A percentile compares a stretch with the other conserved stretches of the same genome.
Evolutionary conservation across 2,888 invertebrate genomes (phyloP).

Genomic region (Colletes collaris): DNA sequence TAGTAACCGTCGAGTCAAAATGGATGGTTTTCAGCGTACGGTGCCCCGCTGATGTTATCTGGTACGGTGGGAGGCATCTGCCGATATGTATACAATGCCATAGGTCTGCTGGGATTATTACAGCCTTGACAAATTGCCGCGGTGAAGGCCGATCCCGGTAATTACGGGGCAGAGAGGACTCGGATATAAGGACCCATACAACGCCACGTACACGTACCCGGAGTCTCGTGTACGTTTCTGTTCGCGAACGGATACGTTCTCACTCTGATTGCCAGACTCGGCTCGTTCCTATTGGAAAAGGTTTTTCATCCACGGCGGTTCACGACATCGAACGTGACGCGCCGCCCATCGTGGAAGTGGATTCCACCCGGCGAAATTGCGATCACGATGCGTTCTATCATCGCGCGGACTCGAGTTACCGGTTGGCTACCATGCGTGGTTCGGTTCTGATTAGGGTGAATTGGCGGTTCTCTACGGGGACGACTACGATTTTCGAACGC

Average conservation of each 20-base stretch:
- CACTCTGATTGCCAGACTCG: slow-evolving; percentile 34
- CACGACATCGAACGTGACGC: slow-evolving; percentile 47
- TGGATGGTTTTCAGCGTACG: slow-evolving; percentile 71
- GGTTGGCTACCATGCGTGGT: slow-evolving; percentile 14
- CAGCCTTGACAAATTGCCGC: slow-evolving; percentile 83
- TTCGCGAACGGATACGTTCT: slow-evolving; percentile 30
- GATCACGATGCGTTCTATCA: slow-evolving; percentile 6
- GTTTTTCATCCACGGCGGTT: slow-evolving; percentile 37
- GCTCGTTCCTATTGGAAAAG: slow-evolving; percentile 42
- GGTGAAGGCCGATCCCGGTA: slow-evolving; percentile 82
- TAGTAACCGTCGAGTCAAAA: slow-evolving; percentile 68
- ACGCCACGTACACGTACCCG: neutral
- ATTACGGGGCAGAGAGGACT: slow-evolving; percentile 78
- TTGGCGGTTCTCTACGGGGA: neutral
- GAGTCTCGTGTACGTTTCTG: slow-evolving; percentile 4
- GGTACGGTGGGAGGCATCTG: slow-evolving; percentile 79
- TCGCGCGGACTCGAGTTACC: slow-evolving; percentile 3
- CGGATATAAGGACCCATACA: slow-evolving; percentile 62
- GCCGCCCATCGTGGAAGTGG: neutral
- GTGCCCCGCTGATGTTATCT: slow-evolving; percentile 72
- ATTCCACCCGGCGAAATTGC: neutral
- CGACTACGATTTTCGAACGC: no score
- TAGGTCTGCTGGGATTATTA: slow-evolving; percentile 77
- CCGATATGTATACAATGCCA: slow-evolving; percentile 80
- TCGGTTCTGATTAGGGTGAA: neutral